phyloP scores from a whole-genome alignment of 2,888 invertebrate species.

The Harpalus rubripes region DNA sequence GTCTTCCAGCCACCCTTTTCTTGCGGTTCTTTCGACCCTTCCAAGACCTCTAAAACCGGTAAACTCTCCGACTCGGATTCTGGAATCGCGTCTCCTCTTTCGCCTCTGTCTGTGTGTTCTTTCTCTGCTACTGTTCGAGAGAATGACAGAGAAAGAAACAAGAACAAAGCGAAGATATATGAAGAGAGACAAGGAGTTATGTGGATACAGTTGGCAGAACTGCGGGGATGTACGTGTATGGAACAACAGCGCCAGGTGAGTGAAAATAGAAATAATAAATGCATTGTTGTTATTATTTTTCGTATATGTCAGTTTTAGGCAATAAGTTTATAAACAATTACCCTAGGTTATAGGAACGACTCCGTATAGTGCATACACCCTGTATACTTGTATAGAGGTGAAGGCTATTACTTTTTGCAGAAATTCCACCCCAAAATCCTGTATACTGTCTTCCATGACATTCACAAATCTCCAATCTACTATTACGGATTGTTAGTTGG shows the following conservation, averaged over 20 bases:
- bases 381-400: no score
- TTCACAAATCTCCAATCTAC: neutral
- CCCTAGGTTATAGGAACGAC: no score
- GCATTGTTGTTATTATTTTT: no score
- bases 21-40: no score
- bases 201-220: slow-evolving; percentile 70
- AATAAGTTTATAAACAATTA: no score
- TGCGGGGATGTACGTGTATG: slow-evolving; percentile 74
- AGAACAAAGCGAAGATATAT: neutral
- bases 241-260: slow-evolving; percentile 74
- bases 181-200: neutral
- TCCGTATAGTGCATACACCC: no score
- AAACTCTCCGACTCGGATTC: slow-evolving; percentile 77
- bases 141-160: slow-evolving; percentile 32
- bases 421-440: neutral
- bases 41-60: slow-evolving; percentile 68
- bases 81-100: slow-evolving; percentile 76
- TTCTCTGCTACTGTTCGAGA: slow-evolving; percentile 71
- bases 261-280: neutral
- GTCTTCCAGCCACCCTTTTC: slow-evolving; percentile 8
- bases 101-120: slow-evolving; percentile 75
- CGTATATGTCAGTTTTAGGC: no score
- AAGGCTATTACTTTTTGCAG: no score
- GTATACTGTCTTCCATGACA: neutral
- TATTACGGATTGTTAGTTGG: neutral